Evolutionary conservation across 2,888 invertebrate species (phyloP), one percentile per base, ranked within the genome.

Genomic region (Glyphotaelius pellucidus): DNA sequence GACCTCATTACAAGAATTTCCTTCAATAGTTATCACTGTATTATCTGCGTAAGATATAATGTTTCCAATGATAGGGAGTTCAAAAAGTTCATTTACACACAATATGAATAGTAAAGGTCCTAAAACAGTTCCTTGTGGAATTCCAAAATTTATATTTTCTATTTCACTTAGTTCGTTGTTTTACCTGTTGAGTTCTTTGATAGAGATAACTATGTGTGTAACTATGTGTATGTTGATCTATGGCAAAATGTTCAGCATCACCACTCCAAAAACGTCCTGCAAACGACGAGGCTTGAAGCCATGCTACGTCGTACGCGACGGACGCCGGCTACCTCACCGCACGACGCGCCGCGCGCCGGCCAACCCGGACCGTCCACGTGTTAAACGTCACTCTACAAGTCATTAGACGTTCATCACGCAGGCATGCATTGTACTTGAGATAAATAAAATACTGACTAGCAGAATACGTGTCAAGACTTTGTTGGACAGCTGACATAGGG

Each of bases 301-400:
- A 25, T 25, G 67, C 7, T 67, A 52, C 25, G 67, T 25, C 4
- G 14, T 14, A 52, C 3, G 52, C 19, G 67, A 67, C 25, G 67
- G 67, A 67, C 67, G 67, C 67, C 67, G 67, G 5, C 25, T 19
- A 25, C 67, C 25, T 1, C 25, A 19, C 5, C 67, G 7, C 25
- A 25, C 67, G 25, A 52, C 52, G 52, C 15, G 42, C 42, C 42
- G 14, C 67, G 25, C 67, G 67, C 67, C 67, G 81, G 7, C 81
- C 81, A 7, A 9, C 31, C 31, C 81, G 31, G 5, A 15, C 19
- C 38, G 35, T 25, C 35, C 84, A n/a, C 38, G 38, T 84, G 84
- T 38, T 38, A n/a, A 84, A 31, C 35, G 84, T 84, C 84, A 84
- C 84, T 84, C 25, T 25, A n/a, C 81, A 15, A 11, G 38, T 84